phyloP scores from a whole-genome alignment of 2,888 invertebrate genomes.

The Sepioteuthis lessoniana region DNA sequence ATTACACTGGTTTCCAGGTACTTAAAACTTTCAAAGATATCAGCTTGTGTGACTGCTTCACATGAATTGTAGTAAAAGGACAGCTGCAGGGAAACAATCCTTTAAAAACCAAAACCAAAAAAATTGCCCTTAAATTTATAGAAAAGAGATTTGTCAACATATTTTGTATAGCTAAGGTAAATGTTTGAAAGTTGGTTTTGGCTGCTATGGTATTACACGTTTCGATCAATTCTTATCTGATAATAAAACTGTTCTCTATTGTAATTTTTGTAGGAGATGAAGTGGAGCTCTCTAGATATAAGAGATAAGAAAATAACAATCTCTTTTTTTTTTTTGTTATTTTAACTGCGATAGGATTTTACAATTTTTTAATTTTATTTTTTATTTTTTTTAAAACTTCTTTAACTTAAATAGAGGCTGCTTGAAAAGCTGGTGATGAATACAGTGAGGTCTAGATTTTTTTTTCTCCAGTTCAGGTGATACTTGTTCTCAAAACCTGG shows the following conservation, averaged over 20 bases:
- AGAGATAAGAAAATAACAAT: not conserved
- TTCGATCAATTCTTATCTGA: slow-evolving; percentile 8
- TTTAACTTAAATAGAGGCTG: not conserved
- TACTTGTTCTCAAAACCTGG: not conserved
- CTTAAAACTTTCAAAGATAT: not conserved
- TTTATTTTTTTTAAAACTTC: not conserved
- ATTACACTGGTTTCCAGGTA: too few relatives aligned
- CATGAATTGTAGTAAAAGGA: not conserved
- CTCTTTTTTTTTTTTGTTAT: not conserved
- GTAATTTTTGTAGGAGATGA: not conserved
- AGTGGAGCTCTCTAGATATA: not conserved
- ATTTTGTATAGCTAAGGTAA: not conserved
- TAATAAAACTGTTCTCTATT: not conserved
- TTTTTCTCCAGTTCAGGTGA: not conserved
- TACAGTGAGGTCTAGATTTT: not conserved
- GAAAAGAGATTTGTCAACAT: not conserved
- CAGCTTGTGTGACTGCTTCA: not conserved
- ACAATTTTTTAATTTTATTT: not conserved
- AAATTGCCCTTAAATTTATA: not conserved
- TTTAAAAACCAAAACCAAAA: not conserved
- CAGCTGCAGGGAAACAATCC: not conserved
- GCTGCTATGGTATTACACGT: not conserved
- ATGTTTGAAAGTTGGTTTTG: slow-evolving; percentile 14
- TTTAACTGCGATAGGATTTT: not conserved
- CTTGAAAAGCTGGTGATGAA: not conserved